These are phyloP conservation scores for Drosophila trichaetosa DNA, from an alignment of 2,888 invertebrate genomes.

Conservation along the genomic window DNA sequence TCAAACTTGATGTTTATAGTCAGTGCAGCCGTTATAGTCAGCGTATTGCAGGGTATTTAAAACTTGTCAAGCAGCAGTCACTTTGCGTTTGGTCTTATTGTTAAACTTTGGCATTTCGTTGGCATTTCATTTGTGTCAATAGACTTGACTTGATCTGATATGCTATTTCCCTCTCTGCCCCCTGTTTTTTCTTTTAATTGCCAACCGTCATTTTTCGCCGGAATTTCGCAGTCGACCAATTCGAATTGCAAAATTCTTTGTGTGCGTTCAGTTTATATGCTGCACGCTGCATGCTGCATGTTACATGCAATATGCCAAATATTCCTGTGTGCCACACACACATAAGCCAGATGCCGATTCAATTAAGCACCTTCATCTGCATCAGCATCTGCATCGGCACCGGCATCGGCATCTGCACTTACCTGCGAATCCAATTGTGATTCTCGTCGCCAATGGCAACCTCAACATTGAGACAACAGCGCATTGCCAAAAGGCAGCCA, in stretches of 20 bases:
- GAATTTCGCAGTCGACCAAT: background rate
- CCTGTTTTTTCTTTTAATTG: background rate
- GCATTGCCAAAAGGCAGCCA: background rate
- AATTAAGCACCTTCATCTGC: background rate
- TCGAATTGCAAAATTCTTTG: background rate
- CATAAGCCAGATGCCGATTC: background rate
- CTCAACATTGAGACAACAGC: background rate
- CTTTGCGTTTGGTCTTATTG: background rate
- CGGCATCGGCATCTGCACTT: background rate
- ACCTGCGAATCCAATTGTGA: background rate
- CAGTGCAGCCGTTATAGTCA: background rate
- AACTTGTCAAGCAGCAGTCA: background rate
- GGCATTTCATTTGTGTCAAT: slow-evolving; percentile 6
- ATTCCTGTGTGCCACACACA: background rate
- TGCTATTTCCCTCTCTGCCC: background rate
- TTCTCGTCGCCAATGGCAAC: background rate
- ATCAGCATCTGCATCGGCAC: background rate
- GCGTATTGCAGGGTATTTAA: background rate
- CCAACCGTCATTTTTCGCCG: background rate
- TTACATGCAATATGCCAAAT: background rate
- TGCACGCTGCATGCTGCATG: background rate
- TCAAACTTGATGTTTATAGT: background rate
- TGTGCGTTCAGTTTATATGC: background rate
- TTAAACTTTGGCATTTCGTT: slow-evolving; percentile 8
- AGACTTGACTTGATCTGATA: background rate